Percentiles rank a stretch among this genome's conserved stretches.
Conservation (phyloP, 2,888 invertebrate species). For the Resseliella maxima region DNA sequence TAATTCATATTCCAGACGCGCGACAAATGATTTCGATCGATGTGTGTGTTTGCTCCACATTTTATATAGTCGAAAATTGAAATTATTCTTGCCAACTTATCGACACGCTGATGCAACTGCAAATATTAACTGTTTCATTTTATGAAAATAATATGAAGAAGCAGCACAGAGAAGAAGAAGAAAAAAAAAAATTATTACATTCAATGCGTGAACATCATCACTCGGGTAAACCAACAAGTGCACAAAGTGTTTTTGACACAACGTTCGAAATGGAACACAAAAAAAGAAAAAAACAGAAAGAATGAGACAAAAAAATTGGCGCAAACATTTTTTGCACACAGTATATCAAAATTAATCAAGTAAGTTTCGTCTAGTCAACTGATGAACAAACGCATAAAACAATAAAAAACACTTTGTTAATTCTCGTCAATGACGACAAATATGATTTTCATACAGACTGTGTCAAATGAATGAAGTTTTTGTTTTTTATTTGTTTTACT, state of each 20-base stretch:
- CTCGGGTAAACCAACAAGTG: neutral
- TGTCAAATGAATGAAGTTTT: neutral
- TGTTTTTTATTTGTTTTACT: conserved; percentile 19
- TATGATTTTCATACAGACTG: neutral
- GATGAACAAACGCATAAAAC: conserved; percentile 44
- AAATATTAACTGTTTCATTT: no score
- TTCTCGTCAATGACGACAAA: conserved; percentile 16
- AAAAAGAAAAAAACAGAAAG: neutral
- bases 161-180: neutral
- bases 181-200: neutral
- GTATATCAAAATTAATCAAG: conserved; percentile 34
- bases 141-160: neutral
- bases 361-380: conserved; percentile 32
- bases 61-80: conserved; percentile 36
- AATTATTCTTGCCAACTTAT: neutral
- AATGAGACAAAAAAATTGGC: neutral
- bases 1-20: conserved; percentile 18
- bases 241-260: neutral
- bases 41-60: conserved; percentile 27
- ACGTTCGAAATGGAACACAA: no score
- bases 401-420: conserved; percentile 42
- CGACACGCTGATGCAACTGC: neutral
- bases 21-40: conserved; percentile 4
- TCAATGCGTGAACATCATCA: neutral
- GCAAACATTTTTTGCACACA: neutral